Percentiles rank a stretch among this genome's conserved stretches.
Evolutionary conservation across 2,888 invertebrate species (phyloP).

Genomic region (Thera obeliscata): DNA sequence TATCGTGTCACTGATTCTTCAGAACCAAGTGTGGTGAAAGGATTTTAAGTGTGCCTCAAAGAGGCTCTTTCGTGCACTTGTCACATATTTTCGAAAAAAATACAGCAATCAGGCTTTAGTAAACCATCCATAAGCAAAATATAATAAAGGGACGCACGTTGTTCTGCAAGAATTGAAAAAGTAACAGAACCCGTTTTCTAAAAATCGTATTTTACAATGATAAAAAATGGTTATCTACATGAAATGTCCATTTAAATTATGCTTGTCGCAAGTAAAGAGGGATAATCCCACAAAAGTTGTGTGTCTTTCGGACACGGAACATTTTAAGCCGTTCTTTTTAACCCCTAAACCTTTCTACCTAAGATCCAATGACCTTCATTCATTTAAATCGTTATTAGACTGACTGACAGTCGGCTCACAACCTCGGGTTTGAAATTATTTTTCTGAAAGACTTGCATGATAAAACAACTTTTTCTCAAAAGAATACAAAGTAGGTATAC

Average conservation of each 20-base stretch:
- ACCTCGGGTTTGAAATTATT: background rate
- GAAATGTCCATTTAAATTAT: conserved; percentile 76
- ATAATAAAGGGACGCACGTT: too few species aligned
- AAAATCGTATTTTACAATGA: background rate
- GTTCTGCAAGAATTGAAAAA: too few species aligned
- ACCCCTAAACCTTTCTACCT: conserved; percentile 9
- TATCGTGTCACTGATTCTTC: too few species aligned
- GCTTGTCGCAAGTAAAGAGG: conserved; percentile 74
- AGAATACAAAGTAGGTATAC: too few species aligned
- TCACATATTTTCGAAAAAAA: too few species aligned
- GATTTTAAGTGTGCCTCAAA: too few species aligned
- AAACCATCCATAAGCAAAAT: too few species aligned
- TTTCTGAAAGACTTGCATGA: too few species aligned
- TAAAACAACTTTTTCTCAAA: too few species aligned
- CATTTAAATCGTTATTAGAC: background rate
- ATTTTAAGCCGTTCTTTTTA: conserved; percentile 51
- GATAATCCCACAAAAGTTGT: conserved; percentile 74
- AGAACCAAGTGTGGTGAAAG: too few species aligned
- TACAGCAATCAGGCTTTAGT: too few species aligned
- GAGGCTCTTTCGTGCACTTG: too few species aligned
- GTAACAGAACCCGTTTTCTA: background rate
- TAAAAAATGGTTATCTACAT: conserved; percentile 62
- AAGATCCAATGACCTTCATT: background rate
- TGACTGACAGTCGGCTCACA: background rate
- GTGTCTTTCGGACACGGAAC: conserved; percentile 65